Evolutionary conservation across 1,140 invertebrate genomes (phyloP), one percentile per base, ranked within the genome.

Genomic region (Drosophila micromelanica): DNA sequence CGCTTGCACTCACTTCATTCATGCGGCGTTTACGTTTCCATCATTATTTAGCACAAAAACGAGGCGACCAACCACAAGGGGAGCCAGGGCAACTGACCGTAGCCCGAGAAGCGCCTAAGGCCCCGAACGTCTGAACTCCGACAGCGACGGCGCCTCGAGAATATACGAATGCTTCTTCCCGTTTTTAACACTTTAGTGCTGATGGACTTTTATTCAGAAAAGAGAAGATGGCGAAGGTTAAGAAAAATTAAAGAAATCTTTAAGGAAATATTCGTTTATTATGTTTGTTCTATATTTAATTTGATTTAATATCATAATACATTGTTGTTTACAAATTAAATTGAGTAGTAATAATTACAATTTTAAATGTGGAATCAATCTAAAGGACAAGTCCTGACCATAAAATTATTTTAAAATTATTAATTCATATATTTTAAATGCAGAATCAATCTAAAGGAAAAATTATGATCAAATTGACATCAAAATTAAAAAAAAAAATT

Each of bases 41-140:
- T 87, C 82, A 87, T 87, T 87, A 87, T 87, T 87, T 81, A 87
- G 76, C 82, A 81, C 78, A 87, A 73, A 78, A 76, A 79, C 79
- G 82, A 78, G 78, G 75, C 78, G 65, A 75, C 70, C 78, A 78
- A 61, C 82, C 82, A 70, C 82, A 73, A 70, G 78, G 57, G 82
- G 78, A 52, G 43, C 52, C 13, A 46, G 43, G 8, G 52, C 55
- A 43, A 56, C 62, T 67, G 69, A 72, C 69, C 69, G 67, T 54
- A 46, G 45, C 32, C 40, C 61, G 35, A 48, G 42, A 13, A 38
- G 40, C 12, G 20, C 35, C 23, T 27, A 11, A 42, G 43, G 35
- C 52, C 61, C 43, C 38, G 35, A 43, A 40, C 52, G 68, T 45
- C 52, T 65, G 48, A 61, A 11, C 56, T 61, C 38, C 27, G 54